These are phyloP conservation scores for Dendropsophus ebraccatus DNA, from an alignment of 2,113 vertebrate genomes.

Conservation along the genomic window DNA sequence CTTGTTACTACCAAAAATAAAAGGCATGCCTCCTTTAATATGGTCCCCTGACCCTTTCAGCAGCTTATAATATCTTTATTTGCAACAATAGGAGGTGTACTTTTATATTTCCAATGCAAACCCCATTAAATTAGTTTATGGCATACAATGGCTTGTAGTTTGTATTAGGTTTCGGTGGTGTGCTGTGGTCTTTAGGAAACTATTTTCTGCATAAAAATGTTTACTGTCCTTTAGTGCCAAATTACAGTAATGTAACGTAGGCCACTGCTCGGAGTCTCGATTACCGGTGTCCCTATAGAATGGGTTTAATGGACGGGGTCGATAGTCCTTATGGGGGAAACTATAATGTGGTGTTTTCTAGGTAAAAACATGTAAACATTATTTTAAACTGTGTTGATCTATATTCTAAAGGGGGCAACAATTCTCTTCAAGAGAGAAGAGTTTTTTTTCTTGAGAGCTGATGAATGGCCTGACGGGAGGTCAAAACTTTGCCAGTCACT, in stretches of 20 bases:
- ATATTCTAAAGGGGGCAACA: neutral
- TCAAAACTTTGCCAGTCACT: too few species aligned
- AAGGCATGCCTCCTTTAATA: neutral
- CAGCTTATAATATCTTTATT: constrained; percentile 14
- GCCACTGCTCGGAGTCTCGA: neutral
- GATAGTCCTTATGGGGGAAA: too few species aligned
- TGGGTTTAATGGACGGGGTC: neutral
- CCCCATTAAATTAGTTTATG: constrained; percentile 14
- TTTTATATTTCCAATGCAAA: constrained; percentile 8
- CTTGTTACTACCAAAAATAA: neutral
- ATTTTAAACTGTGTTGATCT: neutral
- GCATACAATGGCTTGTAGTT: neutral
- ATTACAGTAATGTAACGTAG: neutral
- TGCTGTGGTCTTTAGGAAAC: constrained; percentile 6
- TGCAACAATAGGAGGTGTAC: constrained; percentile 9
- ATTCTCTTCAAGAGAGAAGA: neutral
- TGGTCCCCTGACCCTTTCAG: neutral
- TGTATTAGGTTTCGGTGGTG: neutral
- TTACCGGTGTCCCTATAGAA: neutral
- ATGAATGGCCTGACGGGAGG: neutral
- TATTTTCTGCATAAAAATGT: neutral
- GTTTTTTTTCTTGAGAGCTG: neutral
- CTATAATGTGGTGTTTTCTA: too few species aligned
- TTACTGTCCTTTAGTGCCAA: constrained; percentile 7
- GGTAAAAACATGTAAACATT: neutral